These are phyloP conservation scores for Aurelia aurita DNA, from an alignment of 30 jellyfish, hydroid and myxozoan species.

Conservation along the genomic window DNA sequence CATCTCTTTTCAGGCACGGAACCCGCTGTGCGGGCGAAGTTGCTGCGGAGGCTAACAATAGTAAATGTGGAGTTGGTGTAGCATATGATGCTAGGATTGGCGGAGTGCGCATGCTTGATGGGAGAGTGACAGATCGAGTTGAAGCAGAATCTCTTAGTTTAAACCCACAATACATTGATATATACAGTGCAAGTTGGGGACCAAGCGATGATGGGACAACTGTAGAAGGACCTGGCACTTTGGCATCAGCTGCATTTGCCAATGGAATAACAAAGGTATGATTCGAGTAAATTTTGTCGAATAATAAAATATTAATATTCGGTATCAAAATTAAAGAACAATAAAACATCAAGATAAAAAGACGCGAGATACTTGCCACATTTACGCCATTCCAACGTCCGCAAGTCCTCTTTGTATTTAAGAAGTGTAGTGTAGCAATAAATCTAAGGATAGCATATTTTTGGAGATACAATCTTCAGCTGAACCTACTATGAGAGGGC, in stretches of 20 bases:
- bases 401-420: too few species aligned
- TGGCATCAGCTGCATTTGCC: slow-evolving; percentile 97
- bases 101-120: slow-evolving; percentile 99
- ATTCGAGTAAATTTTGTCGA: too few species aligned
- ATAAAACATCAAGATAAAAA: too few species aligned
- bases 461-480: too few species aligned
- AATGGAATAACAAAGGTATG: slow-evolving; percentile 95
- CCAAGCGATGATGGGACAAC: slow-evolving; percentile 99
- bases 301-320: too few species aligned
- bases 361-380: too few species aligned
- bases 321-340: too few species aligned
- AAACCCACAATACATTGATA: slow-evolving; percentile 99
- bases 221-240: slow-evolving; percentile 99
- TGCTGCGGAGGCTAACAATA: slow-evolving; percentile 98
- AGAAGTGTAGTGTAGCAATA: too few species aligned
- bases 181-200: slow-evolving; percentile 99
- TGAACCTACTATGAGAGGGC: too few species aligned
- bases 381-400: too few species aligned
- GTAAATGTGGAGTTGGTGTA: slow-evolving; percentile 99
- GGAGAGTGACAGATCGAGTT: slow-evolving; percentile 98
- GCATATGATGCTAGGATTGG: slow-evolving; percentile 98
- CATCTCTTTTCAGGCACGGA: slow-evolving; percentile 88
- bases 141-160: slow-evolving; percentile 99
- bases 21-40: slow-evolving; percentile 99
- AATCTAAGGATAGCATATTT: too few species aligned